Percentiles rank a stretch among this genome's conserved stretches.
phyloP scores from a whole-genome alignment of 2,113 vertebrate species.

The Tragelaphus buxtoni region DNA sequence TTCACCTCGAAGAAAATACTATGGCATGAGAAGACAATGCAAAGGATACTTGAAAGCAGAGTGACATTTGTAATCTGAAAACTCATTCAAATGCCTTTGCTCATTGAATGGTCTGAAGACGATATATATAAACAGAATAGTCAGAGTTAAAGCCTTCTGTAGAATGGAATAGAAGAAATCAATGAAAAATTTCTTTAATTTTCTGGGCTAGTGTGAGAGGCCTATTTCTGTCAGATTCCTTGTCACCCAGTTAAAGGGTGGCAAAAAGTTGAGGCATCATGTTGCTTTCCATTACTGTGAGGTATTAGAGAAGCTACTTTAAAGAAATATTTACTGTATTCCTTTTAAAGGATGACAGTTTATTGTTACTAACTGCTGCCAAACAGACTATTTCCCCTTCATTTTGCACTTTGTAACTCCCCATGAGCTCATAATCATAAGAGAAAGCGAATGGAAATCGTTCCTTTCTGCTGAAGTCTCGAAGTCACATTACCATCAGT shows the following conservation, averaged over 20 bases:
- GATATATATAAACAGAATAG: not conserved
- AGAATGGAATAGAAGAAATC: constrained; percentile 47
- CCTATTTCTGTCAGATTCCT: not conserved
- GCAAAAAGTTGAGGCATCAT: not conserved
- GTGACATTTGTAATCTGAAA: constrained; percentile 38
- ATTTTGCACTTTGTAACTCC: constrained; percentile 12
- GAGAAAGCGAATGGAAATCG: constrained; percentile 25
- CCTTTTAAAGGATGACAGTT: constrained; percentile 43
- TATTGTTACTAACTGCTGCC: constrained; percentile 5
- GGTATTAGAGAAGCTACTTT: constrained; percentile 37
- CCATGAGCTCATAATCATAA: constrained; percentile 11
- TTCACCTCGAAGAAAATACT: not conserved
- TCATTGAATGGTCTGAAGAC: not conserved
- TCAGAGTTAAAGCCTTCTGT: not conserved
- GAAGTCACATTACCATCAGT: not conserved
- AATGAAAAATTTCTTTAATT: constrained; percentile 49
- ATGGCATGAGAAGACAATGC: not conserved
- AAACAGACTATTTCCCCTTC: constrained; percentile 16
- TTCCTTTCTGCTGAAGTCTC: constrained; percentile 7
- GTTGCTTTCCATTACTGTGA: not conserved
- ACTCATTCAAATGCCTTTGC: not conserved
- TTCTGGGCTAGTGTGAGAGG: not conserved
- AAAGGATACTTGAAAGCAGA: not conserved
- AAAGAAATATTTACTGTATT: constrained; percentile 56
- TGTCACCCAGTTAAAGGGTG: not conserved